Evolutionary conservation across 2,888 invertebrate species (phyloP).

Genomic region (Eudemis profundana): DNA sequence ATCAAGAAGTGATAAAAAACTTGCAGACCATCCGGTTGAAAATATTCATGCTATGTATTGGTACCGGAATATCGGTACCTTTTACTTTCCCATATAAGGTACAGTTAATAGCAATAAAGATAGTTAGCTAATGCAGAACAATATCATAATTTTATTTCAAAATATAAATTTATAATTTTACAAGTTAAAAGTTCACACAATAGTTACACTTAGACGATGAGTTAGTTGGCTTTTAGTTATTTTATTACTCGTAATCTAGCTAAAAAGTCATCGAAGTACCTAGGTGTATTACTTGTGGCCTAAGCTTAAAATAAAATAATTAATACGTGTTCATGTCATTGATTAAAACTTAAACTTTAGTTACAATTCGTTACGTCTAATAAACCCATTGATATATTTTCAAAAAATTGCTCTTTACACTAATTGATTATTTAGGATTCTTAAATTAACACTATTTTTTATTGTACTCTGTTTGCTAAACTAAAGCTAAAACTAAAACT

Average conservation of each 20-base stretch:
- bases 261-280: neutral
- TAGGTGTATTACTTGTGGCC: neutral
- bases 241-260: neutral
- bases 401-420: constrained; percentile 45
- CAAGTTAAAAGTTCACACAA: too few species aligned
- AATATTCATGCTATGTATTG: too few species aligned
- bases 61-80: too few species aligned
- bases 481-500: constrained; percentile 52
- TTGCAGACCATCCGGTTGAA: too few species aligned
- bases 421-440: constrained; percentile 68
- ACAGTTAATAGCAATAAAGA: too few species aligned
- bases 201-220: too few species aligned
- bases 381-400: constrained; percentile 44
- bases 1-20: too few species aligned
- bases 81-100: too few species aligned
- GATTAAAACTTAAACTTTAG: constrained; percentile 16
- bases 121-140: too few species aligned
- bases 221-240: too few species aligned
- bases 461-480: constrained; percentile 76
- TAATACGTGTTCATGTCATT: neutral
- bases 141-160: too few species aligned
- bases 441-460: constrained; percentile 63
- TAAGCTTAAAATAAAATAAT: neutral
- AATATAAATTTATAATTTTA: too few species aligned
- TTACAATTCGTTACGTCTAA: constrained; percentile 5